A percentile compares a stretch with the other conserved stretches of the same genome.
Conservation (phyloP, 2,113 vertebrate species). For the Ptyas mucosa region DNA sequence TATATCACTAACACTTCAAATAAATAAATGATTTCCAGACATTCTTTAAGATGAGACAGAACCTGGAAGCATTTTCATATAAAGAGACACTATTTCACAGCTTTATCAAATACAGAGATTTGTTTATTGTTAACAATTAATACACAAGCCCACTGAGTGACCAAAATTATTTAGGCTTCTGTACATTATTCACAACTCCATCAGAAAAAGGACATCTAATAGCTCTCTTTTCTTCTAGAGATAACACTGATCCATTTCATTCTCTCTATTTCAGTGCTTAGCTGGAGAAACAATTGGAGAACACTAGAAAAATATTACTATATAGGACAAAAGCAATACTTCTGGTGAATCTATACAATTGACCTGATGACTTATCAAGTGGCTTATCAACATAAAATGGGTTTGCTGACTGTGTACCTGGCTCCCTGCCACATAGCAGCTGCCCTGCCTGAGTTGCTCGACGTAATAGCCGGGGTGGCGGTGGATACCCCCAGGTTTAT, state of each 20-base stretch:
- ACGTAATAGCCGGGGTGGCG: too few species aligned
- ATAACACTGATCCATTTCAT: neutral
- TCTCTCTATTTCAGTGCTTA: neutral
- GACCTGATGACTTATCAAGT: neutral
- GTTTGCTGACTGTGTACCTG: too few species aligned
- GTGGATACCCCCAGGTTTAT: too few species aligned
- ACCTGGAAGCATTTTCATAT: neutral
- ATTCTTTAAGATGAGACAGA: neutral
- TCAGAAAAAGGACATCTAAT: neutral
- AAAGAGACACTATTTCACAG: neutral
- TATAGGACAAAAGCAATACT: slow-evolving; percentile 29
- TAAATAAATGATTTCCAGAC: neutral
- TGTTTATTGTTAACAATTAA: neutral
- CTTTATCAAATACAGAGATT: neutral
- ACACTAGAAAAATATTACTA: neutral
- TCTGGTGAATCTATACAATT: slow-evolving; percentile 25
- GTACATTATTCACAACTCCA: neutral
- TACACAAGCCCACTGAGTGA: neutral
- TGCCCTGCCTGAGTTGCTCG: too few species aligned
- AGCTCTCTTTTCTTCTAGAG: neutral
- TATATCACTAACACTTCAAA: neutral
- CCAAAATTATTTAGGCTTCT: neutral
- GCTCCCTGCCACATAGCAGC: too few species aligned
- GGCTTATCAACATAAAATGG: neutral
- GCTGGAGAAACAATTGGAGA: slow-evolving; percentile 1